Conservation (phyloP, 2,113 vertebrate genomes). For the Pollimyrus isidori region DNA sequence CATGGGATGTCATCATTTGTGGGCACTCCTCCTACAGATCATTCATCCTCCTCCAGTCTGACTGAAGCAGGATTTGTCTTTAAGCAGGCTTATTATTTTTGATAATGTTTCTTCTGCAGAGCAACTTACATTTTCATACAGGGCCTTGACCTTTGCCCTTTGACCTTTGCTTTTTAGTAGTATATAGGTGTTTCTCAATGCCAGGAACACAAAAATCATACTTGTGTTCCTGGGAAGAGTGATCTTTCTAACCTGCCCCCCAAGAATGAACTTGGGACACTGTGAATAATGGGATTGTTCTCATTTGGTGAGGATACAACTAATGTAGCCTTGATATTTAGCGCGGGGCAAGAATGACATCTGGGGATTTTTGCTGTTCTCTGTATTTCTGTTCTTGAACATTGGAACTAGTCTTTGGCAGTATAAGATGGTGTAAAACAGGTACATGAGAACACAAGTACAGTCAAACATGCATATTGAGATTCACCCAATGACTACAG, state of each 20-base stretch:
- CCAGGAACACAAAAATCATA: background rate
- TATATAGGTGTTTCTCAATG: background rate
- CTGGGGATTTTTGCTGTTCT: background rate
- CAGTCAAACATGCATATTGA: background rate
- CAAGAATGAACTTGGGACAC: background rate
- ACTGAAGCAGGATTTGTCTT: background rate
- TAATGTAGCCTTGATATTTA: background rate
- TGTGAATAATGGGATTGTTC: background rate
- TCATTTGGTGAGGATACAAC: background rate
- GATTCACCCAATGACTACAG: background rate
- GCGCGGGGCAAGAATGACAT: background rate
- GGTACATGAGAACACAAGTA: background rate
- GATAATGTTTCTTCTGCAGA: background rate
- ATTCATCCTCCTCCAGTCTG: background rate
- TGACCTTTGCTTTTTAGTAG: background rate
- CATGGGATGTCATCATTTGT: background rate
- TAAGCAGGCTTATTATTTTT: background rate
- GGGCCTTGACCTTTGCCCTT: background rate
- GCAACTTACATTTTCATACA: background rate
- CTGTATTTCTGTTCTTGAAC: background rate
- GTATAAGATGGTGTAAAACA: background rate
- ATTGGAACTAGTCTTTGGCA: background rate
- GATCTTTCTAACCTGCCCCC: background rate
- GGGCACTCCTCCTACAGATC: background rate
- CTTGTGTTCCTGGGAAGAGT: no score